Evolutionary conservation across 2,888 invertebrate species (phyloP).

Genomic region (Gnatocerus cornutus): DNA sequence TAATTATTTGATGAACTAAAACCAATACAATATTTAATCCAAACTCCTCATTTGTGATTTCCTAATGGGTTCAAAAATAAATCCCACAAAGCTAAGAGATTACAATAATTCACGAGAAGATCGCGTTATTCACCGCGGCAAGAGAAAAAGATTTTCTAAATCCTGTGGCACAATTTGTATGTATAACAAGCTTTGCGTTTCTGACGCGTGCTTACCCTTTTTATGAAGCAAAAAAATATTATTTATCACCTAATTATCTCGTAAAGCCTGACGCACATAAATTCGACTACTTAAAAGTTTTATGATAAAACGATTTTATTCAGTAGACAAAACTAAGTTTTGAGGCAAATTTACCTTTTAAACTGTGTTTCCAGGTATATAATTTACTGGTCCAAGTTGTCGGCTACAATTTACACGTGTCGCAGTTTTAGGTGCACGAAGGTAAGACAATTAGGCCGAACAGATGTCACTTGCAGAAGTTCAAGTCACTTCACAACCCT

Average conservation of each 20-base stretch:
- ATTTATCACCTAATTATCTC: no score
- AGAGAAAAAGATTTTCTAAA: no score
- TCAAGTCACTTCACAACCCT: constrained; percentile 10
- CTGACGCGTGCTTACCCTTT: no score
- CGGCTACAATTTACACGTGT: neutral
- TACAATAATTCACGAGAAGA: no score
- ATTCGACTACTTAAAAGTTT: no score
- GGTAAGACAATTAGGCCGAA: constrained; percentile 10
- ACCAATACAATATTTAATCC: neutral
- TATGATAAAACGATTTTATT: no score
- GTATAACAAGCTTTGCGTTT: no score
- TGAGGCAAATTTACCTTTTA: neutral
- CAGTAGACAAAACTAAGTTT: neutral
- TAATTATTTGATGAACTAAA: neutral
- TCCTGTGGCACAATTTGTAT: no score
- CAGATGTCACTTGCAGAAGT: constrained; percentile 33
- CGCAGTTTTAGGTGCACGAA: neutral
- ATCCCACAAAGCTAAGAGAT: no score
- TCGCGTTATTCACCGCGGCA: no score
- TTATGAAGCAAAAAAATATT: no score
- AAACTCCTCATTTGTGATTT: neutral
- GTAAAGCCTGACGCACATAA: no score
- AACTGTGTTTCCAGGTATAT: neutral
- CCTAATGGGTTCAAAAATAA: neutral
- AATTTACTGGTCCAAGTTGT: neutral